phyloP scores from a whole-genome alignment of 1,140 invertebrate species.

The Lepidurus arcticus region DNA sequence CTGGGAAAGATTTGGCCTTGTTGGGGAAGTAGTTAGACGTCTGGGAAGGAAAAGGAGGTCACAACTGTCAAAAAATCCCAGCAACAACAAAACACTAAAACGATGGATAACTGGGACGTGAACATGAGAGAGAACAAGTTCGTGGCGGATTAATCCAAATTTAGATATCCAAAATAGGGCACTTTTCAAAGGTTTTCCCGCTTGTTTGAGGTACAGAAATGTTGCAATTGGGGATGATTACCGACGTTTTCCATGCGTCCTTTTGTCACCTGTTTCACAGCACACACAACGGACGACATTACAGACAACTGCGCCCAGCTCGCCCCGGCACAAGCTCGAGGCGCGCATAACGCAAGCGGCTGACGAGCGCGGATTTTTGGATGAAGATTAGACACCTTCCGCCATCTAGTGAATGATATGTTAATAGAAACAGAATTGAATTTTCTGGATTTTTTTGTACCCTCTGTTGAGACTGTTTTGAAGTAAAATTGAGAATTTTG shows the following conservation, averaged over 20 bases:
- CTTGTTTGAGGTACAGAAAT: neutral
- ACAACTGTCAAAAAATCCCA: constrained; percentile 22
- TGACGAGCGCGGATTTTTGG: neutral
- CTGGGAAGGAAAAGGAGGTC: constrained; percentile 4
- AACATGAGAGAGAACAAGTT: neutral
- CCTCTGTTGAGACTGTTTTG: too few species aligned
- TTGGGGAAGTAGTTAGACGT: neutral
- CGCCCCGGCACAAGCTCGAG: constrained; percentile 16
- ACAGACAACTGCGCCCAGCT: constrained; percentile 16
- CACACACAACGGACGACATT: constrained; percentile 8
- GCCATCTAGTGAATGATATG: neutral
- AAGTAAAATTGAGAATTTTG: too few species aligned
- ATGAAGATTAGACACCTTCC: neutral
- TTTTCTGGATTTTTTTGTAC: too few species aligned
- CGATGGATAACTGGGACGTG: neutral
- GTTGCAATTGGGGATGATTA: neutral
- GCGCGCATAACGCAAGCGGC: neutral
- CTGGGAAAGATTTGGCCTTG: neutral
- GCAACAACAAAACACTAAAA: constrained; percentile 8
- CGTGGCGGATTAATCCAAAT: neutral
- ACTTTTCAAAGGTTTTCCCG: neutral
- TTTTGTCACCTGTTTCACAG: constrained; percentile 11
- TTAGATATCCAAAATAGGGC: neutral
- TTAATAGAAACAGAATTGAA: neutral
- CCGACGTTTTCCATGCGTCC: constrained; percentile 17